These are phyloP conservation scores for Sebastes trivittatus DNA, from an alignment of 2,797 vertebrate genomes.

Conservation along the genomic window DNA sequence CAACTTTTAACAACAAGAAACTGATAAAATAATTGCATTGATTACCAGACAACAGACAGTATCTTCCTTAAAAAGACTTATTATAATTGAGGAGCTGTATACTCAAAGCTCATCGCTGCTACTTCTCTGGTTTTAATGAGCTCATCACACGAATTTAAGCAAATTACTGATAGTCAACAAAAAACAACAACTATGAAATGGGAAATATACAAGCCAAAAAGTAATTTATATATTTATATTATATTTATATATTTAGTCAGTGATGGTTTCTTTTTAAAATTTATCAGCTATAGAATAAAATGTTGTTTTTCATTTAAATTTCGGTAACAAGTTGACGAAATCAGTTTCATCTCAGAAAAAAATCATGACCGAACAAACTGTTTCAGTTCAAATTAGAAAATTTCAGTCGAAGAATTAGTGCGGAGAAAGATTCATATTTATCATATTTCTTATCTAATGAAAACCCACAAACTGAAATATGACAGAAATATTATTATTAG, in stretches of 20 bases:
- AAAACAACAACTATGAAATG: neutral
- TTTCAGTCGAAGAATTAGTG: neutral
- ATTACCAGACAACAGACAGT: neutral
- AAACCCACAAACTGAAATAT: neutral
- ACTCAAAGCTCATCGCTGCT: neutral
- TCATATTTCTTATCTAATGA: neutral
- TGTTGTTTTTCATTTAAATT: neutral
- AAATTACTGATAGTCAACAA: constrained; percentile 2
- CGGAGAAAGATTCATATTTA: neutral
- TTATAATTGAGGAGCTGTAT: neutral
- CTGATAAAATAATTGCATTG: neutral
- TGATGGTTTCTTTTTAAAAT: neutral
- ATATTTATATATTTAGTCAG: neutral
- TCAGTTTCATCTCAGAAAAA: neutral
- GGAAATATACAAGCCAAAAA: neutral
- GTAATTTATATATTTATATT: neutral
- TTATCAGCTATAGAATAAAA: neutral
- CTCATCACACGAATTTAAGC: neutral
- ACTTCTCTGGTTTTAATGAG: constrained; percentile 13
- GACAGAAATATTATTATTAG: neutral
- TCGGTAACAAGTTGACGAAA: neutral
- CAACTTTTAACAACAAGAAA: neutral
- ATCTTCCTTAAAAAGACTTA: neutral
- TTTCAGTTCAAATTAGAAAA: neutral
- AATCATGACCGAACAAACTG: neutral